Evolutionary conservation across 1,140 invertebrate genomes (phyloP), one percentile per base, ranked within the genome.

Genomic region (Andrena cerasifolii): DNA sequence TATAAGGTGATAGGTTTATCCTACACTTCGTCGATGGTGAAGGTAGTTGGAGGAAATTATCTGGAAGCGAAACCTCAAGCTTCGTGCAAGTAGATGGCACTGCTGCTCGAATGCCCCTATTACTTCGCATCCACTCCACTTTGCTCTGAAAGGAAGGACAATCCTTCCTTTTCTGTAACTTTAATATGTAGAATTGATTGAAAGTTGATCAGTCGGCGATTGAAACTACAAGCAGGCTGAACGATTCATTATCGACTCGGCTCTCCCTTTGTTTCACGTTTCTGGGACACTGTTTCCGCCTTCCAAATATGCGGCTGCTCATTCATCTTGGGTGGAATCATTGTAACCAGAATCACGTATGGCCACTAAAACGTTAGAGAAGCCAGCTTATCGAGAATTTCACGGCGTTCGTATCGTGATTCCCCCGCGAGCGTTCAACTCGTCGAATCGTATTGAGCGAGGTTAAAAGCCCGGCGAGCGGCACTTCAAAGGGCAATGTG

Each of bases 401-500:
- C 70, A 75, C 28, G 26, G 54, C 62, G 18, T 74, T 75, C 54
- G 43, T 49, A 68, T 58, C 63, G 77, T 59, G 26, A 56, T 59
- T 79, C 26, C 21, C 63, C 36, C 36, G 10, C 36, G 10, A 79
- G 61, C 71, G 36, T 71, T 58, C 54, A 51, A 70, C 66, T 63
- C 61, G 54, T 85, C 56, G 75, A 82, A 79, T 43, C 12, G 66
- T 74, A 85, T 76, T 85, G 62, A 24, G 77, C 71, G 51, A 85
- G 65, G 72, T 84, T 84, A 75, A 56, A 58, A 33, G 65, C 54
- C 33, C 53, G 40, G 43, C 28, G 36, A 18, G 79, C 84, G 83
- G 75, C 66, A 79, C 51, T 68, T 84, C 70, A 85, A 85, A 85
- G 75, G 40, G 56, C 70, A 62, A 67, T 65, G 61, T 72, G 73